Evolutionary conservation across 2,797 vertebrate genomes (phyloP).

Genomic region (Anolis apletophallus): DNA sequence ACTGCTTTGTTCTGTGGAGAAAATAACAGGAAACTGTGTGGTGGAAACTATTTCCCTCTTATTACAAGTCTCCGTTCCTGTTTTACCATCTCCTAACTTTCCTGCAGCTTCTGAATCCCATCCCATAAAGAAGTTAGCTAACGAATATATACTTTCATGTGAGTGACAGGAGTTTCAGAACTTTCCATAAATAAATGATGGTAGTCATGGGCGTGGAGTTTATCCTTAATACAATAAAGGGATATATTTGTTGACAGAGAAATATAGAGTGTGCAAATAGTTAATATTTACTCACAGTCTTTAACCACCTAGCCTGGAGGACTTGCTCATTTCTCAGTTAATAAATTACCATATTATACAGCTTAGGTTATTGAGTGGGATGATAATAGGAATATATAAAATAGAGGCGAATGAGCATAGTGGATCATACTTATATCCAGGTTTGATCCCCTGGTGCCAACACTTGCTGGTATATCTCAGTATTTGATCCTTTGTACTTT

Average conservation of each 20-base stretch:
- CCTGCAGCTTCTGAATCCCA: background rate
- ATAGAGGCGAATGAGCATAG: background rate
- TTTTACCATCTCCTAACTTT: background rate
- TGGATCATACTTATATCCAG: background rate
- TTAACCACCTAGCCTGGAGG: background rate
- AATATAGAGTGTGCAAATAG: background rate
- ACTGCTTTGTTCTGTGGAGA: background rate
- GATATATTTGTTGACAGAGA: background rate
- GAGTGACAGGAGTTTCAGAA: background rate
- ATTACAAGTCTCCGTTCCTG: background rate
- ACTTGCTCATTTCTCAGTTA: background rate
- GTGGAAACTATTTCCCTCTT: background rate
- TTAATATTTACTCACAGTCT: too few species aligned
- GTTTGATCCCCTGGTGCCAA: background rate
- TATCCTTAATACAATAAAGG: background rate
- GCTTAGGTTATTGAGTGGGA: background rate
- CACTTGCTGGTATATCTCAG: background rate
- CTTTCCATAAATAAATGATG: background rate
- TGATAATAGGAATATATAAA: background rate
- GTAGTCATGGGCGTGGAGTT: background rate
- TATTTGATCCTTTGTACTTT: too few species aligned
- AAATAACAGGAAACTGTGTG: background rate
- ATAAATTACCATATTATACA: background rate
- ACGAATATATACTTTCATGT: background rate
- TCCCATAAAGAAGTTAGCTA: background rate